phyloP scores from a whole-genome alignment of 2,888 invertebrate species.

The Drosophila nigricruria region DNA sequence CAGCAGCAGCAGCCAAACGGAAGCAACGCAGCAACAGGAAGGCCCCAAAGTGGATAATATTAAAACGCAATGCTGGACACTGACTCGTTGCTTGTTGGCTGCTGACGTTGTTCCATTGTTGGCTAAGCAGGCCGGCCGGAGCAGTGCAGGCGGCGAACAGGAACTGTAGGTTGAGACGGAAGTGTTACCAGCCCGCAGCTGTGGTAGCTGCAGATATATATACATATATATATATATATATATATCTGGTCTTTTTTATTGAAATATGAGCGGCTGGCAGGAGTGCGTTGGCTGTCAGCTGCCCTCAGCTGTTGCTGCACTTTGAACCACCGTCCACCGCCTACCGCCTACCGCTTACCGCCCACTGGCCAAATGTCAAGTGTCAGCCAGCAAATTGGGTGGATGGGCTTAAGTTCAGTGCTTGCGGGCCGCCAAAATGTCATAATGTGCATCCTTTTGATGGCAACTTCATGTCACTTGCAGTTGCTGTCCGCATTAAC shows the following conservation, averaged over 20 bases:
- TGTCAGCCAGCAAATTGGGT: slow-evolving; percentile 56
- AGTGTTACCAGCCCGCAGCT: slow-evolving; percentile 44
- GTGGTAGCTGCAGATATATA: slow-evolving; percentile 31
- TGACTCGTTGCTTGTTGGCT: slow-evolving; percentile 10
- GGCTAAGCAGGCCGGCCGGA: slow-evolving; percentile 34
- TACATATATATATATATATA: slow-evolving; percentile 15
- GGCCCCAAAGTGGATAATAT: slow-evolving; percentile 70
- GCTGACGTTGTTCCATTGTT: slow-evolving; percentile 18
- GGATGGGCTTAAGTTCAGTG: slow-evolving; percentile 37
- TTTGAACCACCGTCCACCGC: slow-evolving; percentile 22
- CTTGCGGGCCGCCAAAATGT: slow-evolving; percentile 63
- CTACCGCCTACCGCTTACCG: slow-evolving; percentile 4
- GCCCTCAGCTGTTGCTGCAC: slow-evolving; percentile 46
- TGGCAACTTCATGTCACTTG: slow-evolving; percentile 49
- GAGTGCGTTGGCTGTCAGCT: slow-evolving; percentile 38
- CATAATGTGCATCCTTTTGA: slow-evolving; percentile 62
- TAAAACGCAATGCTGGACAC: slow-evolving; percentile 46
- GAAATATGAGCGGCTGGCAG: slow-evolving; percentile 55
- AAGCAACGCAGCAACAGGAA: slow-evolving; percentile 69
- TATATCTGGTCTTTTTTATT: slow-evolving; percentile 34
- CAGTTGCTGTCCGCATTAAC: slow-evolving; percentile 35
- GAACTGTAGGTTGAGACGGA: slow-evolving; percentile 34
- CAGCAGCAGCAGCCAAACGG: slow-evolving; percentile 32
- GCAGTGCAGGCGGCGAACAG: slow-evolving; percentile 6
- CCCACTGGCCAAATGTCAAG: slow-evolving; percentile 62